A percentile compares a stretch with the other conserved stretches of the same genome.
Conservation (phyloP, 37 sponge, comb jelly and placozoan genomes). For the Crambe crambe region DNA sequence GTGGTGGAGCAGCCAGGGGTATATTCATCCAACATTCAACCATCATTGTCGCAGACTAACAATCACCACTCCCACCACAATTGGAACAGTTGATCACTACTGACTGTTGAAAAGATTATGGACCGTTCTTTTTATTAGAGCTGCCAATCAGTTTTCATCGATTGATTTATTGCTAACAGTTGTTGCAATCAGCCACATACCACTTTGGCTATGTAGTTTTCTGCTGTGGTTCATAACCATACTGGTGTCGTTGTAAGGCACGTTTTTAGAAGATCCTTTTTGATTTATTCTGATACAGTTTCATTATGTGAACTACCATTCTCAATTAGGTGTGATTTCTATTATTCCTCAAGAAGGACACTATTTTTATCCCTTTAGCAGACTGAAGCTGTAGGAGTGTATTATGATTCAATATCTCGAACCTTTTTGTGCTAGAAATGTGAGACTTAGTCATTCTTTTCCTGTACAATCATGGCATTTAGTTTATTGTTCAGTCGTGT, state of each 20-base stretch:
- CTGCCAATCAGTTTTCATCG: not conserved
- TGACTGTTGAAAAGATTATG: no score
- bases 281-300: not conserved
- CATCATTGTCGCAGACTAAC: not conserved
- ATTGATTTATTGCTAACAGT: no score
- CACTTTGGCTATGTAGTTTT: no score
- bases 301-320: not conserved
- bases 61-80: not conserved
- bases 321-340: not conserved
- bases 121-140: not conserved
- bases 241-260: not conserved
- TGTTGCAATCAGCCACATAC: no score
- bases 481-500: no score
- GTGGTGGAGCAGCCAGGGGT: no score
- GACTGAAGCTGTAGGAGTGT: no score
- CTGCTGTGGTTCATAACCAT: no score
- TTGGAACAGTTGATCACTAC: not conserved
- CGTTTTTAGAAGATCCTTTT: not conserved
- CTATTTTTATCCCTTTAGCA: no score
- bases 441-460: no score
- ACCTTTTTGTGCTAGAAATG: no score
- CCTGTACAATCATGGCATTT: not conserved
- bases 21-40: not conserved
- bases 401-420: no score
- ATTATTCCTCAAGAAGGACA: not conserved